Conservation (phyloP, 2,797 vertebrate species). For the Propithecus deckenii region DNA sequence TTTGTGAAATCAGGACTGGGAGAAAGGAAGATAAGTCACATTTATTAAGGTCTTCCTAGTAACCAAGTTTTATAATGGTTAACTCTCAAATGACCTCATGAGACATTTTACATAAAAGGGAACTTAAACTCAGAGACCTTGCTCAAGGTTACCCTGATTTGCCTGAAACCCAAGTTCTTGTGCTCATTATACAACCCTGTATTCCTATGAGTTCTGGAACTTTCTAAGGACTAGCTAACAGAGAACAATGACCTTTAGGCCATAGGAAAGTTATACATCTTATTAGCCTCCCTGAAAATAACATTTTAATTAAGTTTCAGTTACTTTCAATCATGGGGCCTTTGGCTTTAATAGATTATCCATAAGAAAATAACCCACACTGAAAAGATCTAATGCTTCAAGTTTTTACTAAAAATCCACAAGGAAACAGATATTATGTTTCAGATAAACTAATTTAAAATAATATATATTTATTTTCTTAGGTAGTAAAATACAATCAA, state of each 20-base stretch:
- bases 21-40: neutral
- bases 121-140: neutral
- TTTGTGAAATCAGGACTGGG: neutral
- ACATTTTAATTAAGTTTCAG: neutral
- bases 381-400: neutral
- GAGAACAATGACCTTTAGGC: neutral
- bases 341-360: neutral
- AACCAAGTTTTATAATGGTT: neutral
- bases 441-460: neutral
- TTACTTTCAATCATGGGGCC: neutral
- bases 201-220: neutral
- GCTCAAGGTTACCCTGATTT: neutral
- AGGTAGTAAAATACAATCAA: neutral
- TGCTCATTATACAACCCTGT: neutral
- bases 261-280: neutral
- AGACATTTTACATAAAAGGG: neutral
- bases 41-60: neutral
- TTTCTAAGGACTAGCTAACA: neutral
- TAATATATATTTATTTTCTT: slow-evolving; percentile 1
- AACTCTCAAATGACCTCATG: neutral
- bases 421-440: neutral
- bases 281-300: neutral
- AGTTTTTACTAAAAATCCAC: neutral
- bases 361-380: neutral
- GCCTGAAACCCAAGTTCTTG: neutral